Evolutionary conservation across 2,888 invertebrate genomes (phyloP), one percentile per base, ranked within the genome.

Genomic region (Labia minor): DNA sequence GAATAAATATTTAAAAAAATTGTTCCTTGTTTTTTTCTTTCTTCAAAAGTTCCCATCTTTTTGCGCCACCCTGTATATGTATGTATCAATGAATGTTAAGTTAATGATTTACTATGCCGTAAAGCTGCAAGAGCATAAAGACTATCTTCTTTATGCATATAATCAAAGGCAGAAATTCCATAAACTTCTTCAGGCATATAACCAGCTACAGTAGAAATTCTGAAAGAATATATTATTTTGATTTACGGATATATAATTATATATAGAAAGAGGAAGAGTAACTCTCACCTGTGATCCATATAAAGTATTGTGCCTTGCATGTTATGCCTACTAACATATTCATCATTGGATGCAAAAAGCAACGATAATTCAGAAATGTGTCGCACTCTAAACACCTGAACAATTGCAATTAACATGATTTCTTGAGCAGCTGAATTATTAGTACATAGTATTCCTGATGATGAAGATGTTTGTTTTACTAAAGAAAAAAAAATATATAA

Each of bases 101-200:
- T n/a, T n/a, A n/a, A 20, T 26, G 66, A 80, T 84, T 82, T 78
- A 89, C 89, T 94, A 79, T 92, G 90, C 72, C 90, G 81, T 67
- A 94, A 81, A 0, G 92, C 92, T 74, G 92, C 88, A 75, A 92
- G 87, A 0, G 92, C 90, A 89, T 91, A 92, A 73, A 89, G 85
- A 1, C 90, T 89, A 80, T 95, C 94, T 72, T 93, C 91, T 75
- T 86, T 85, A 78, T 92, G 92, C 88, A 95, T 94, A 76, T 89
- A 93, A 67, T 86, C 85, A 77, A 95, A 95, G 10, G 93, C 93
- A 70, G 90, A 91, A 68, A 86, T 81, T n/a, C 93, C 93, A 10
- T 87, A 85, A 1, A 94, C 90, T 80, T 95, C 95, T 72, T 90
- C 88, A 11, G 89, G 87, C 86, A 95, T 86, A 75, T 92, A 92